Conservation (phyloP, 2,888 invertebrate genomes). For the Dorcus parallelipipedus region DNA sequence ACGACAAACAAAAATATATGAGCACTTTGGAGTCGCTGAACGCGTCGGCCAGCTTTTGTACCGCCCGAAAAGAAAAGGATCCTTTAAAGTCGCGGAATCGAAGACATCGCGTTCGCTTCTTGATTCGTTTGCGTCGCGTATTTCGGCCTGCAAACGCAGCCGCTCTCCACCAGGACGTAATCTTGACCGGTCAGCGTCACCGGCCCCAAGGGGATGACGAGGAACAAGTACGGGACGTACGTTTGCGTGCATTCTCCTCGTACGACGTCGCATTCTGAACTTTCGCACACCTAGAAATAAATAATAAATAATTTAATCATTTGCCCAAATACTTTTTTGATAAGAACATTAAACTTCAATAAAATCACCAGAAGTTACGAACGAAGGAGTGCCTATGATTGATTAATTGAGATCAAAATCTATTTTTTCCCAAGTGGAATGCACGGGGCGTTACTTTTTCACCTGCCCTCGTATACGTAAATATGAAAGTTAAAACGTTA, state of each 20-base stretch:
- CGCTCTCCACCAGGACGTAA: constrained; percentile 91
- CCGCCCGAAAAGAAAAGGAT: background rate
- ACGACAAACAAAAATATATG: constrained; percentile 12
- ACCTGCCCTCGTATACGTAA: background rate
- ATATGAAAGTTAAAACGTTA: background rate
- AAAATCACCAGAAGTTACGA: too few relatives aligned
- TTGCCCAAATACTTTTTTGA: too few relatives aligned
- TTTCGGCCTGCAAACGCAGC: constrained; percentile 79
- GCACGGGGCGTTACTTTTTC: background rate
- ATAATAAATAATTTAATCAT: background rate
- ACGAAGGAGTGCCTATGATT: too few relatives aligned
- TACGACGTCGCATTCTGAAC: constrained; percentile 81
- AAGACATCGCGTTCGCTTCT: constrained; percentile 43
- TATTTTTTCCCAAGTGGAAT: too few relatives aligned
- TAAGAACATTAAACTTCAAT: too few relatives aligned
- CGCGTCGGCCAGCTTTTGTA: constrained; percentile 4
- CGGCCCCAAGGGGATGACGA: constrained; percentile 86
- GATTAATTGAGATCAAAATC: too few relatives aligned
- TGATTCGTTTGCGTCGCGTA: constrained; percentile 42
- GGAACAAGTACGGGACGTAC: constrained; percentile 85
- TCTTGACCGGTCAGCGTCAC: constrained; percentile 90
- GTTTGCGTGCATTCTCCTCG: constrained; percentile 90
- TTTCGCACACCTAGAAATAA: constrained; percentile 62
- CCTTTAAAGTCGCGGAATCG: constrained; percentile 44
- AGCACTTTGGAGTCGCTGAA: constrained; percentile 17